Conservation (phyloP, 30 jellyfish, hydroid and myxozoan species). For the Sanderia malayensis region DNA sequence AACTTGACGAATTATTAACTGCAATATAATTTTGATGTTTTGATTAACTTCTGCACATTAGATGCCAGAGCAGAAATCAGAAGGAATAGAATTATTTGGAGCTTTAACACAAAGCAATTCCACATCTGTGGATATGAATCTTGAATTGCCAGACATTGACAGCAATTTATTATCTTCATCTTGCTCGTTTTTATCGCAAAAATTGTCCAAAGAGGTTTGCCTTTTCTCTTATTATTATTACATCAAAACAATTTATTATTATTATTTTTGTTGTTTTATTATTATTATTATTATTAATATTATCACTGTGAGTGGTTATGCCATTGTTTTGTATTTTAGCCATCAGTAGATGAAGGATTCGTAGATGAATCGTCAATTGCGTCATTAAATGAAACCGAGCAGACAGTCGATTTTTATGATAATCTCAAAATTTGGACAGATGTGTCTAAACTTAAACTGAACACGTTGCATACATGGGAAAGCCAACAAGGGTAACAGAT, state of each 20-base stretch:
- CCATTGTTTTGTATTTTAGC: too few species aligned
- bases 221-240: too few species aligned
- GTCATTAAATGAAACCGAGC: constrained; percentile 1
- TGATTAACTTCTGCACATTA: too few species aligned
- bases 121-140: constrained; percentile 22
- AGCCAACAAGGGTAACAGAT: constrained; percentile 18
- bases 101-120: constrained; percentile 43
- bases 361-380: constrained; percentile 41
- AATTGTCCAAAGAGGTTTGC: neutral
- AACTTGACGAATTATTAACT: too few species aligned
- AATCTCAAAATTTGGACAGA: constrained; percentile 47
- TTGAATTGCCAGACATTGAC: constrained; percentile 32
- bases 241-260: too few species aligned
- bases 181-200: neutral
- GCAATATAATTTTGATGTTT: too few species aligned
- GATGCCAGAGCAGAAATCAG: too few species aligned
- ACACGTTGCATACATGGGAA: constrained; percentile 36
- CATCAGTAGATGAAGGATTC: constrained; percentile 60
- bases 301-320: too few species aligned
- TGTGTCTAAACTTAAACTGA: neutral
- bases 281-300: too few species aligned
- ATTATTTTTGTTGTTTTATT: too few species aligned
- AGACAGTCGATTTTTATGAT: neutral
- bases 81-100: constrained; percentile 27
- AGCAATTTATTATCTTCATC: neutral